Evolutionary conservation across 2,888 invertebrate species (phyloP).

Genomic region (Abrostola tripartita): DNA sequence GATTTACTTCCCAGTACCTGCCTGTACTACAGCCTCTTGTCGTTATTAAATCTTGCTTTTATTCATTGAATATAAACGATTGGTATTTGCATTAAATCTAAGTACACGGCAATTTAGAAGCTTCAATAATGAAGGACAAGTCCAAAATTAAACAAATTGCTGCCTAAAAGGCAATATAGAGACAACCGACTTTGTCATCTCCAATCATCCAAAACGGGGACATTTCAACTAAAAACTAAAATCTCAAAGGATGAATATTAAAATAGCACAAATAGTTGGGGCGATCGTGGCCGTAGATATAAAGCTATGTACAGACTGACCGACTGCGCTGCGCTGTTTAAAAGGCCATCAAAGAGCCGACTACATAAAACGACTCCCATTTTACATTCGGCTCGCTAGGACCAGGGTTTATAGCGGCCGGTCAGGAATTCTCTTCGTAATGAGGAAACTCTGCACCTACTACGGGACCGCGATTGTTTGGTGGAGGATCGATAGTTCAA

Average conservation of each 20-base stretch:
- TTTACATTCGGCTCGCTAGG: conserved; percentile 77
- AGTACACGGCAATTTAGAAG: too few species aligned
- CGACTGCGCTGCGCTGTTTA: conserved; percentile 62
- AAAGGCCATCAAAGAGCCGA: conserved; percentile 78
- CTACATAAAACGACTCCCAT: conserved; percentile 79
- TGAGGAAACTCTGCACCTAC: conserved; percentile 74
- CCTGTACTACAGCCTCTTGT: too few species aligned
- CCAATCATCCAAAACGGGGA: conserved; percentile 23
- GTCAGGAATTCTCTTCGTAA: conserved; percentile 77
- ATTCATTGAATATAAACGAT: too few species aligned
- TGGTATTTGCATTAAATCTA: too few species aligned
- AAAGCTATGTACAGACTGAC: conserved; percentile 55
- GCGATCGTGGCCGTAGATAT: conserved; percentile 35
- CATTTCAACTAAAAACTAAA: conserved; percentile 17
- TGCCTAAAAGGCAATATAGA: conserved; percentile 16
- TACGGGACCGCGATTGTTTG: conserved; percentile 42
- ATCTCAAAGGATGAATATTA: conserved; percentile 42
- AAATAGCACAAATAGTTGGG: conserved; percentile 51
- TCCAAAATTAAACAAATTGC: conserved; percentile 17
- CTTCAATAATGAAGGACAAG: neutral
- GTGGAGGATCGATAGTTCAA: conserved; percentile 36
- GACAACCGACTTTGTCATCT: conserved; percentile 1
- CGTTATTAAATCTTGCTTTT: too few species aligned
- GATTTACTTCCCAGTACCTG: too few species aligned
- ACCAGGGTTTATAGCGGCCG: conserved; percentile 76